Conservation (phyloP, 2,797 vertebrate genomes). For the Telmatherina bonti region DNA sequence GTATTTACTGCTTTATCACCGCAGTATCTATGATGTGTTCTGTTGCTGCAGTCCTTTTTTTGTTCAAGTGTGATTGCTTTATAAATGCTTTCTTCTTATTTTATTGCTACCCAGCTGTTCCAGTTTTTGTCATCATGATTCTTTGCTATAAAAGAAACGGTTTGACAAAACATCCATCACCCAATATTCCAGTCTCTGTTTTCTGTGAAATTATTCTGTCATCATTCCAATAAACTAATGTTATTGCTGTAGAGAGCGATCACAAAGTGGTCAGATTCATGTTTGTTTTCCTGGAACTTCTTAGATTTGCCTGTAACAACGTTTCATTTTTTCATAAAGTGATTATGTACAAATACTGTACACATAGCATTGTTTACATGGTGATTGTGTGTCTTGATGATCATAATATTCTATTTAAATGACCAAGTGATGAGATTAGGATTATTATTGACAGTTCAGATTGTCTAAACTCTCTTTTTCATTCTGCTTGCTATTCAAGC, state of each 20-base stretch:
- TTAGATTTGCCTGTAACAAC: background rate
- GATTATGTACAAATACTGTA: background rate
- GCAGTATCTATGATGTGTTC: background rate
- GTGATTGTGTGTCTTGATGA: slow-evolving; percentile 2
- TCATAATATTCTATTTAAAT: slow-evolving; percentile 12
- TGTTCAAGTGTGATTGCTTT: background rate
- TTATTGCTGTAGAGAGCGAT: background rate
- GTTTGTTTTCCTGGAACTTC: background rate
- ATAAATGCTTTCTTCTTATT: background rate
- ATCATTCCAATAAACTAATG: background rate
- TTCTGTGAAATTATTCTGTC: background rate
- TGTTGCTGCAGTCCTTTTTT: background rate
- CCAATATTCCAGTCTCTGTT: background rate
- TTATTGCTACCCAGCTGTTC: background rate
- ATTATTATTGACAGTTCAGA: slow-evolving; percentile 37
- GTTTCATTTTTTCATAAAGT: background rate
- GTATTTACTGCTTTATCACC: background rate
- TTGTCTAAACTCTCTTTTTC: background rate
- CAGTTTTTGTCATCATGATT: background rate
- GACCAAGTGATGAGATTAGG: slow-evolving; percentile 12
- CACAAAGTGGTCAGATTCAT: background rate
- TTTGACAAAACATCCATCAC: background rate
- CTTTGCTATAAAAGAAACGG: background rate
- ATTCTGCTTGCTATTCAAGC: slow-evolving; percentile 34
- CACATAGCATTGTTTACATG: background rate